Evolutionary conservation across 2,113 vertebrate genomes (phyloP).

Genomic region (Regulus satrapa): DNA sequence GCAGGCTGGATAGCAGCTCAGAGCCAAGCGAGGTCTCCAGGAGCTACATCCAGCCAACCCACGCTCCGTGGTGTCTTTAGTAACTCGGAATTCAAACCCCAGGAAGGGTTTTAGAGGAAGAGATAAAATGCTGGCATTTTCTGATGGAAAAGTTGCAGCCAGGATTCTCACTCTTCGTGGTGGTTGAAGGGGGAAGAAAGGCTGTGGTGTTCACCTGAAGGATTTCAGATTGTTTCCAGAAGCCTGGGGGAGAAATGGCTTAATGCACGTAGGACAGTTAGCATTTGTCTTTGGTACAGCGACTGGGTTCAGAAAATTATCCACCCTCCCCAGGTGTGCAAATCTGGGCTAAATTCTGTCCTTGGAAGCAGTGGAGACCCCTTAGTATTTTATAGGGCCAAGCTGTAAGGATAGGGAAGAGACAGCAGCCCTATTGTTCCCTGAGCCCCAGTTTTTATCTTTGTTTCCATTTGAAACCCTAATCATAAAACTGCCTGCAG

Average conservation of each 20-base stretch:
- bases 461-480: conserved; percentile 70
- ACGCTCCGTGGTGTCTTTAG: not conserved
- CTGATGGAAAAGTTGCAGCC: not conserved
- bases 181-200: not conserved
- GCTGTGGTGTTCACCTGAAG: not conserved
- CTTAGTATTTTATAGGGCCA: conserved; percentile 7
- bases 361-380: not conserved
- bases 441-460: conserved; percentile 58
- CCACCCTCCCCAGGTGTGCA: not conserved
- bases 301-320: not conserved
- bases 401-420: not conserved
- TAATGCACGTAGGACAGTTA: not conserved
- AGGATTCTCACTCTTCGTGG: not conserved
- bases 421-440: conserved; percentile 8
- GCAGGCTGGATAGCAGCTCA: not conserved
- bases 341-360: not conserved
- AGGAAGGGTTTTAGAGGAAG: not conserved
- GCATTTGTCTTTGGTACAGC: not conserved
- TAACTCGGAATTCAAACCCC: not conserved
- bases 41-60: not conserved
- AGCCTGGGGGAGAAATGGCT: not conserved
- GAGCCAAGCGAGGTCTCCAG: not conserved
- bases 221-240: not conserved
- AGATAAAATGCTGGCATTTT: not conserved
- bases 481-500: conserved; percentile 73